Conservation (phyloP, 1,140 invertebrate genomes). For the Nasonia vitripennis region DNA sequence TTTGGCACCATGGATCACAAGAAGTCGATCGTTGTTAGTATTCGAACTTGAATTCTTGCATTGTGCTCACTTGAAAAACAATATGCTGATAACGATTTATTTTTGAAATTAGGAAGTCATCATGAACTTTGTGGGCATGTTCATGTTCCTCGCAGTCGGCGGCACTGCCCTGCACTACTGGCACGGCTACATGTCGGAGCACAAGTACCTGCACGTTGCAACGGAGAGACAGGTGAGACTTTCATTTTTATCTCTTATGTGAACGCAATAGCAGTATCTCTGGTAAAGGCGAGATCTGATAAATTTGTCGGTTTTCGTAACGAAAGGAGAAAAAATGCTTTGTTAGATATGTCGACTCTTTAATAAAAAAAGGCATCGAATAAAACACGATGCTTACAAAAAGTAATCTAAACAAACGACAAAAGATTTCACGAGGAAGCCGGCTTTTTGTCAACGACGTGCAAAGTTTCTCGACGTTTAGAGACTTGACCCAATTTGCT, state of each 20-base stretch:
- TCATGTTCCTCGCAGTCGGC: conserved; percentile 88
- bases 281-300: neutral
- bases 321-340: neutral
- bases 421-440: neutral
- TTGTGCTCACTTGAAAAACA: neutral
- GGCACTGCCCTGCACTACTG: conserved; percentile 91
- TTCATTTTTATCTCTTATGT: conserved; percentile 7
- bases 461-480: neutral
- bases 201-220: conserved; percentile 81
- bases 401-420: neutral
- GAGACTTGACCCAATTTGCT: neutral
- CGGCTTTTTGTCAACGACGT: too few relatives aligned
- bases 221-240: conserved; percentile 81
- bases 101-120: conserved; percentile 89
- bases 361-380: too few relatives aligned
- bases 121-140: conserved; percentile 89
- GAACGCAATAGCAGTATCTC: too few relatives aligned
- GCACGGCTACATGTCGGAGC: conserved; percentile 86
- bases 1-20: conserved; percentile 86
- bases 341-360: too few relatives aligned
- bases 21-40: conserved; percentile 77
- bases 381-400: too few relatives aligned
- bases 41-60: neutral
- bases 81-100: conserved; percentile 49
- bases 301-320: neutral